Conservation (phyloP, 2,113 vertebrate genomes). For the Neotoma lepida region DNA sequence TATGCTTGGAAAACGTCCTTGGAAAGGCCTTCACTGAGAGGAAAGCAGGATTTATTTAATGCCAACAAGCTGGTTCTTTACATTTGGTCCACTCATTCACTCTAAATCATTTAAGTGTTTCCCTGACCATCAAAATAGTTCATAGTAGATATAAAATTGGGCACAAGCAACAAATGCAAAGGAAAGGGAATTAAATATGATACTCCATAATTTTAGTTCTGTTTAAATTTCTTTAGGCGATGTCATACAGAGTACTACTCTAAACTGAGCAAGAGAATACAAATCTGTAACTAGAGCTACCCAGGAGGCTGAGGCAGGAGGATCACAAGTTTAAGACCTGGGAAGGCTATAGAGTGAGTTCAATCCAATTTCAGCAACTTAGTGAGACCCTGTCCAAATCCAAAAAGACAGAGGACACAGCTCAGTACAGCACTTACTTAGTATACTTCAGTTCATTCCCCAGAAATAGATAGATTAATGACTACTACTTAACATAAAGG, state of each 20-base stretch:
- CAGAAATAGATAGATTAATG: not conserved
- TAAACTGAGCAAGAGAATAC: not conserved
- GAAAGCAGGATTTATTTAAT: conserved; percentile 35
- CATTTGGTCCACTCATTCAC: conserved; percentile 16
- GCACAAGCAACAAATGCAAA: conserved; percentile 32
- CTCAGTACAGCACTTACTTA: not conserved
- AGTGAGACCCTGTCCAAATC: not conserved
- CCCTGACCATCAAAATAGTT: not conserved
- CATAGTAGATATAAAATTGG: not conserved
- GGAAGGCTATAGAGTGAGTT: not conserved
- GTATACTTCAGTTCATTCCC: not conserved
- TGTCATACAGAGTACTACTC: not conserved
- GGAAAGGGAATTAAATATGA: conserved; percentile 25
- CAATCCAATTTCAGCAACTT: not conserved
- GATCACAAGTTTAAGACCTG: not conserved
- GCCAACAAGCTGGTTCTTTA: not conserved
- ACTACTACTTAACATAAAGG: not conserved
- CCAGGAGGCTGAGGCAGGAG: not conserved
- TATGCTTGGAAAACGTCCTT: not conserved
- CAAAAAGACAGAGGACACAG: not conserved
- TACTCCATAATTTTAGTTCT: conserved; percentile 10
- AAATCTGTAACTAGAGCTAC: not conserved
- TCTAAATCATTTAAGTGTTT: conserved; percentile 15
- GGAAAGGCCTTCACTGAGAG: not conserved
- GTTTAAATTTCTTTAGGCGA: conserved; percentile 4